These are phyloP conservation scores for Neosilurus hyrtlii DNA, from an alignment of 2,797 vertebrate species.

Conservation along the genomic window DNA sequence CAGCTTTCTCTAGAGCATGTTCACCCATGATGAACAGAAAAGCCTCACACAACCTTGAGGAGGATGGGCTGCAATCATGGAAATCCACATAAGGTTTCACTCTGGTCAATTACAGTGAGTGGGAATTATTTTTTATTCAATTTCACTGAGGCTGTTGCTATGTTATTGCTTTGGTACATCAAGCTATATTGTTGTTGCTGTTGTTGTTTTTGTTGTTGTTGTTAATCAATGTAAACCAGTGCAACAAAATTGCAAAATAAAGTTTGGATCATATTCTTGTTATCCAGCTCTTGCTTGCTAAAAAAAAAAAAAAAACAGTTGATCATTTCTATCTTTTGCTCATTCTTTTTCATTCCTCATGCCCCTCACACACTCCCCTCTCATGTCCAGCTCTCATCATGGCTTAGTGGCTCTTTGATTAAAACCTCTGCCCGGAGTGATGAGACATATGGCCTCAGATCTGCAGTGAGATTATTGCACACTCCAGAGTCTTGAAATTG, in stretches of 20 bases:
- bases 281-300: not conserved
- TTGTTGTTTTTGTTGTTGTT: too few relatives aligned
- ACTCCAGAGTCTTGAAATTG: conserved; percentile 58
- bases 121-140: too few relatives aligned
- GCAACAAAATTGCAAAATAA: not conserved
- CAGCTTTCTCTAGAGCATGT: not conserved
- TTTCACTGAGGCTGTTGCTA: not conserved
- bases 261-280: not conserved
- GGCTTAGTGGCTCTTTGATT: conserved; percentile 76
- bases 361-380: conserved; percentile 16
- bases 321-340: not conserved
- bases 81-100: not conserved
- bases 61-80: not conserved
- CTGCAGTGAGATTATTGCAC: conserved; percentile 69
- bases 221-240: not conserved
- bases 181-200: not conserved
- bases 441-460: conserved; percentile 74
- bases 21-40: not conserved
- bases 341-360: conserved; percentile 1
- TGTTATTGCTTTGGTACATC: not conserved
- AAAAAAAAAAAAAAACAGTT: not conserved
- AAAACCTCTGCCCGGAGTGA: conserved; percentile 69
- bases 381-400: conserved; percentile 58
- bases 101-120: not conserved
- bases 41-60: not conserved